phyloP scores from a whole-genome alignment of 2,888 invertebrate genomes.

The Odontothrips loti region DNA sequence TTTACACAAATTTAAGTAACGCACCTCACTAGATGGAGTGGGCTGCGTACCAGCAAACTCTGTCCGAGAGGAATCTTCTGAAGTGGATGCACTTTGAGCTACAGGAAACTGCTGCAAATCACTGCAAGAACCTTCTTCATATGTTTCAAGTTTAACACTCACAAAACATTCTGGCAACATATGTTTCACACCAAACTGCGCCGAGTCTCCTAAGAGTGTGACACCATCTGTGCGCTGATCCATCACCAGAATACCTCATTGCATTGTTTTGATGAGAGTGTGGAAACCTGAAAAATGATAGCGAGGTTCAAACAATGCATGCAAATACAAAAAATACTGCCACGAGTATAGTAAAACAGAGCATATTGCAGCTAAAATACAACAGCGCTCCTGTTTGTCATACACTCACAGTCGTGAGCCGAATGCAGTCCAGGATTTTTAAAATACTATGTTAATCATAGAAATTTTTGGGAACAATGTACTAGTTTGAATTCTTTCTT shows the following conservation, averaged over 20 bases:
- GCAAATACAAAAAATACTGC: not conserved
- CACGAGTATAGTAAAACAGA: not conserved
- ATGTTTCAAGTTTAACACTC: conserved; percentile 33
- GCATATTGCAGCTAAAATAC: not conserved
- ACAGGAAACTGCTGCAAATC: not conserved
- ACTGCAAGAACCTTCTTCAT: conserved; percentile 28
- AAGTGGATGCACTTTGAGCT: not conserved
- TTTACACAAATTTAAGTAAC: not conserved
- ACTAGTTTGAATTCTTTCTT: too few relatives aligned
- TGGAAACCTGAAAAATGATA: not conserved
- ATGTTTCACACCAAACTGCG: conserved; percentile 29
- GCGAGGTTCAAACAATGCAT: not conserved
- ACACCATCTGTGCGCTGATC: conserved; percentile 8
- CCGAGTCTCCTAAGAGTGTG: not conserved
- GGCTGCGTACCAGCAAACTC: not conserved
- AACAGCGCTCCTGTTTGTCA: too few relatives aligned
- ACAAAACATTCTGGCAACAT: conserved; percentile 34
- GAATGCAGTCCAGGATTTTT: too few relatives aligned
- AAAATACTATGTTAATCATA: too few relatives aligned
- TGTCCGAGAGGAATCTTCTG: not conserved
- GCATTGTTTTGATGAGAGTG: not conserved
- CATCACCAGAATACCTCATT: not conserved
- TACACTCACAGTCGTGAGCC: too few relatives aligned
- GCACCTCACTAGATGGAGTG: not conserved
- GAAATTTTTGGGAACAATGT: too few relatives aligned